Percentiles rank a stretch among this genome's conserved stretches.
phyloP scores from a whole-genome alignment of 2,888 invertebrate species.

The Sylvicola cinctus region DNA sequence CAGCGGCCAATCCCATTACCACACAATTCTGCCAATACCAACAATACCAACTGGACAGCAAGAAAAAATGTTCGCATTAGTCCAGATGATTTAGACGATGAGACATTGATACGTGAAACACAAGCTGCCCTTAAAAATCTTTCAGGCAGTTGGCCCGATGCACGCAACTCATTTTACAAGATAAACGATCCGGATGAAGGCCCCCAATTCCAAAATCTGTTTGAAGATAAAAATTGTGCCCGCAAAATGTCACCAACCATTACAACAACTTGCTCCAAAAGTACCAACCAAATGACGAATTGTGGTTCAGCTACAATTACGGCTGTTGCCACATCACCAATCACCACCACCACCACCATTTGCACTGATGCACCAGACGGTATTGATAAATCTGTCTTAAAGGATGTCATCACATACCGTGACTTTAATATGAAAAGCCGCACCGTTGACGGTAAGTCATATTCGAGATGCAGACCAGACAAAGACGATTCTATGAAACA shows the following conservation, averaged over 20 bases:
- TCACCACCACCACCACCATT: too few species aligned
- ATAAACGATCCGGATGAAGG: conserved; percentile 53
- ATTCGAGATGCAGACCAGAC: conserved; percentile 1
- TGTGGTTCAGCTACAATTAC: too few species aligned
- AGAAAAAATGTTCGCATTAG: too few species aligned
- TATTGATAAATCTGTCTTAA: conserved; percentile 19
- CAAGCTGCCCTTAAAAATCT: conserved; percentile 70
- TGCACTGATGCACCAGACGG: too few species aligned
- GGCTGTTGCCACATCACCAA: too few species aligned
- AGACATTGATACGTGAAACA: conserved; percentile 67
- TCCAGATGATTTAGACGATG: conserved; percentile 41
- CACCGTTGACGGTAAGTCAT: background rate
- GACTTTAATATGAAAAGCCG: conserved; percentile 12
- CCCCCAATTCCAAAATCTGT: conserved; percentile 64
- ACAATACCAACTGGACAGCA: too few species aligned
- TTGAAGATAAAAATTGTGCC: conserved; percentile 58
- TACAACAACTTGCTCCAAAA: conserved; percentile 1
- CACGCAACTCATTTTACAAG: conserved; percentile 38
- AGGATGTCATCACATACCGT: conserved; percentile 37
- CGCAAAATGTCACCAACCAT: conserved; percentile 38
- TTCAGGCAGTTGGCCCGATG: conserved; percentile 70
- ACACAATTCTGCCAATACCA: background rate
- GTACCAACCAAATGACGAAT: too few species aligned
- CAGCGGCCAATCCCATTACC: conserved; percentile 5
- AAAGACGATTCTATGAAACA: conserved; percentile 13